A percentile compares a stretch with the other conserved stretches of the same genome.
Conservation (phyloP, 2,113 vertebrate genomes). For the Nannobrachium achirus region DNA sequence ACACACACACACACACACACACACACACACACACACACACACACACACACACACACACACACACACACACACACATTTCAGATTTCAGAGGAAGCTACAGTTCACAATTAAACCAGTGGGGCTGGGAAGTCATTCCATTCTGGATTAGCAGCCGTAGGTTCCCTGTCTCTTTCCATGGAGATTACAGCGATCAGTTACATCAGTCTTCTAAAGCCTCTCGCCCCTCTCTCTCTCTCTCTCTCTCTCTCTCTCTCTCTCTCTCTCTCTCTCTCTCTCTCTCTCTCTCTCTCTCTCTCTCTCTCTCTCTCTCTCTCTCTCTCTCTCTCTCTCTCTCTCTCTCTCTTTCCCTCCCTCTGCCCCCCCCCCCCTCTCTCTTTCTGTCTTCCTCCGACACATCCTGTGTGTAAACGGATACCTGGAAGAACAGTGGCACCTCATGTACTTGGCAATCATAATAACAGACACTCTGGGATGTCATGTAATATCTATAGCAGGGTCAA, state of each 20-base stretch:
- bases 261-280: background rate
- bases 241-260: background rate
- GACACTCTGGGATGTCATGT: slow-evolving; percentile 36
- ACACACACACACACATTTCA: background rate
- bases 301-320: background rate
- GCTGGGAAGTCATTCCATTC: slow-evolving; percentile 31
- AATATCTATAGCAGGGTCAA: slow-evolving; percentile 31
- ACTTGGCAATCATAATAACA: slow-evolving; percentile 2
- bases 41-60: background rate
- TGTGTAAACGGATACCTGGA: slow-evolving; percentile 42
- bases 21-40: background rate
- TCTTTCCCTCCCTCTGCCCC: too few relatives aligned
- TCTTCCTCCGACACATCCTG: slow-evolving; percentile 24
- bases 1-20: background rate
- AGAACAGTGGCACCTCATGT: slow-evolving; percentile 5
- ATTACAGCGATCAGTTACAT: slow-evolving; percentile 56
- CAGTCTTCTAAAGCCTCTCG: slow-evolving; percentile 29
- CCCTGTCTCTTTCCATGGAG: slow-evolving; percentile 54
- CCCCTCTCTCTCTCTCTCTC: background rate
- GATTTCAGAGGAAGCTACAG: slow-evolving; percentile 1
- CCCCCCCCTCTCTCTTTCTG: too few relatives aligned
- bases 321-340: background rate
- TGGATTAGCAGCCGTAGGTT: slow-evolving; percentile 36
- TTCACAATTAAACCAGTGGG: slow-evolving; percentile 29
- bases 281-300: background rate